A percentile compares a stretch with the other conserved stretches of the same genome.
Evolutionary conservation across 2,888 invertebrate species (phyloP).

Genomic region (Papilio protenor): DNA sequence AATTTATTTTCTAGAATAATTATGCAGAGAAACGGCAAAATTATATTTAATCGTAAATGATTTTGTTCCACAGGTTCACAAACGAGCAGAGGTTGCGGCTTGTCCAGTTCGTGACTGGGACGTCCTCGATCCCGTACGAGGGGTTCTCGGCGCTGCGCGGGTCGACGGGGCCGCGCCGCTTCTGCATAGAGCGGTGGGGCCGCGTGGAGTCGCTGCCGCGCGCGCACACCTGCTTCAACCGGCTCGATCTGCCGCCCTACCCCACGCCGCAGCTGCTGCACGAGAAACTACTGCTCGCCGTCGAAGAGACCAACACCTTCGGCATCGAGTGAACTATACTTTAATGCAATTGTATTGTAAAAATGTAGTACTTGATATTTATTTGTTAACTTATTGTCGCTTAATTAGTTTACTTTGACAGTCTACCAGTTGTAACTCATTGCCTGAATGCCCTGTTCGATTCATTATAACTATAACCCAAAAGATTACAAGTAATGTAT

Average conservation of each 20-base stretch:
- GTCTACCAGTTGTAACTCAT: background rate
- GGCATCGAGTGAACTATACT: constrained; percentile 91
- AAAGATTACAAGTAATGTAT: constrained; percentile 57
- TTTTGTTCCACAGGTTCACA: constrained; percentile 86
- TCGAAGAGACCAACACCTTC: constrained; percentile 98
- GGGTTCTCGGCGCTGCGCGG: constrained; percentile 98
- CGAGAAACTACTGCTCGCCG: constrained; percentile 96
- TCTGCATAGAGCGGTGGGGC: constrained; percentile 99
- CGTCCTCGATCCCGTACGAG: constrained; percentile 98
- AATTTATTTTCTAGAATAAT: too few species aligned
- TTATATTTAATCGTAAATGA: background rate
- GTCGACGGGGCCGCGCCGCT: constrained; percentile 97
- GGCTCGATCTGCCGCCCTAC: constrained; percentile 98
- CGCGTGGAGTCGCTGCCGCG: constrained; percentile 96
- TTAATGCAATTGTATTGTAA: background rate
- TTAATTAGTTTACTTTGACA: background rate
- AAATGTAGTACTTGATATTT: constrained; percentile 3
- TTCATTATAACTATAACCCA: constrained; percentile 36
- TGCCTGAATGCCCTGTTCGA: background rate
- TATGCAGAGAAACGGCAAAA: background rate
- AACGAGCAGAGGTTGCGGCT: constrained; percentile 97
- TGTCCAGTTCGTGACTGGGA: constrained; percentile 98
- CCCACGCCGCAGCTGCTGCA: constrained; percentile 95
- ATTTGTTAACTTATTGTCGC: constrained; percentile 18
- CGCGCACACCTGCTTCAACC: constrained; percentile 99